phyloP scores from a whole-genome alignment of 2,888 invertebrate genomes.

The Ariolimax columbianus region DNA sequence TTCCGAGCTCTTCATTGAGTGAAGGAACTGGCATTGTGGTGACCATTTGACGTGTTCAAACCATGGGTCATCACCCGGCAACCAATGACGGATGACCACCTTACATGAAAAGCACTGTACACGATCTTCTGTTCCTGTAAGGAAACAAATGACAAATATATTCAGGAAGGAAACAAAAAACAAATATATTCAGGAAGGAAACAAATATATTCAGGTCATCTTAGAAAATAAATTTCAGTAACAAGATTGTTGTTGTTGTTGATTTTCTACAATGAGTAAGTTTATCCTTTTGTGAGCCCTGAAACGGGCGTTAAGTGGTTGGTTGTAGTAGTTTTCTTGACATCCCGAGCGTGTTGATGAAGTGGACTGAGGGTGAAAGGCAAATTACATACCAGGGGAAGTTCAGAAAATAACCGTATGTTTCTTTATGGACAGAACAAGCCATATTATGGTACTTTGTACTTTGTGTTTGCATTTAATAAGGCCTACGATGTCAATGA shows the following conservation, averaged over 20 bases:
- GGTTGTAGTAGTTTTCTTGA: too few species aligned
- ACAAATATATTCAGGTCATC: not conserved
- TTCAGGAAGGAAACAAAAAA: not conserved
- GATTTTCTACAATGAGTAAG: not conserved
- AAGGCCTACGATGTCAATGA: too few species aligned
- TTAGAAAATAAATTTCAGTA: not conserved
- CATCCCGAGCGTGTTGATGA: too few species aligned
- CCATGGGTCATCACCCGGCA: constrained; percentile 9
- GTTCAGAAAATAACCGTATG: too few species aligned
- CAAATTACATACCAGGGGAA: too few species aligned
- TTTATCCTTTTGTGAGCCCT: not conserved
- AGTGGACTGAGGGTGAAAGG: too few species aligned
- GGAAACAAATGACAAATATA: not conserved
- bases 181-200: too few species aligned
- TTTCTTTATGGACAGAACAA: too few species aligned
- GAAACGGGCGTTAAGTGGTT: too few species aligned
- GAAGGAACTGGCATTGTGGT: not conserved
- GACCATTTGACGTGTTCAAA: not conserved
- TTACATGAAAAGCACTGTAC: constrained; percentile 1
- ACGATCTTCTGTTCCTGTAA: not conserved
- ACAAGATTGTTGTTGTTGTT: not conserved
- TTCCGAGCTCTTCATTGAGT: not conserved
- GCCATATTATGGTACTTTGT: too few species aligned
- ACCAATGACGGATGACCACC: not conserved
- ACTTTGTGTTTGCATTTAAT: too few species aligned